These are phyloP conservation scores for Notarius lentiginosus DNA, from an alignment of 2,113 vertebrate species.

Conservation along the genomic window DNA sequence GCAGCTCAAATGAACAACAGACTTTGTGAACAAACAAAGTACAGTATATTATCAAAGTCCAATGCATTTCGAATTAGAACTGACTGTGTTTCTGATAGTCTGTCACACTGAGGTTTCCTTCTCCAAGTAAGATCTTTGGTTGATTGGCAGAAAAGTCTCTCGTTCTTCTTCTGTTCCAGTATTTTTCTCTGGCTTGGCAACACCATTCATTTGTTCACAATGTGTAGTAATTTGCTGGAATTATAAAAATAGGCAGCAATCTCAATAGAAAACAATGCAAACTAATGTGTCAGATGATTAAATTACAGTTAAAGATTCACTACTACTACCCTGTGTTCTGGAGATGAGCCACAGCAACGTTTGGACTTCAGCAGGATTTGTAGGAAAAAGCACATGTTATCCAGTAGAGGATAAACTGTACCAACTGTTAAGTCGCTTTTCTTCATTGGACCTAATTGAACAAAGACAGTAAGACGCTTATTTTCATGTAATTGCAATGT, in stretches of 20 bases:
- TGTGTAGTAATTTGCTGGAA: constrained; percentile 40
- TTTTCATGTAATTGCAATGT: background rate
- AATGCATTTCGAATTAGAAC: background rate
- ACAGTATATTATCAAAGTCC: background rate
- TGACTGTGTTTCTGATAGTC: background rate
- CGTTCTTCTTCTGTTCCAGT: constrained; percentile 43
- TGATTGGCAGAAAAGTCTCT: constrained; percentile 47
- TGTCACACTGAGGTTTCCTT: constrained; percentile 63
- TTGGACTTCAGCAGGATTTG: constrained; percentile 65
- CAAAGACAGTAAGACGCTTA: background rate
- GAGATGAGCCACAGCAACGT: constrained; percentile 66
- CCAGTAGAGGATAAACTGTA: constrained; percentile 80
- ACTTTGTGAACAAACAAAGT: constrained; percentile 4
- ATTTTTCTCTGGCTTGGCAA: constrained; percentile 3
- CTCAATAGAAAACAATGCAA: background rate
- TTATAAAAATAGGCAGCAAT: background rate
- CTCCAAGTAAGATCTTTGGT: constrained; percentile 38
- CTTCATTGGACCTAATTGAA: constrained; percentile 76
- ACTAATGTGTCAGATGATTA: background rate
- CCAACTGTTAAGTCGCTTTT: constrained; percentile 73
- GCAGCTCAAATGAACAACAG: background rate
- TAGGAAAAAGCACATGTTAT: constrained; percentile 74
- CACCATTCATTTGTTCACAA: constrained; percentile 56
- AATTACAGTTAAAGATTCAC: background rate
- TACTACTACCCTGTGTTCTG: constrained; percentile 62